Conservation (phyloP, 2,888 invertebrate species). For the Drosophila macrospina region DNA sequence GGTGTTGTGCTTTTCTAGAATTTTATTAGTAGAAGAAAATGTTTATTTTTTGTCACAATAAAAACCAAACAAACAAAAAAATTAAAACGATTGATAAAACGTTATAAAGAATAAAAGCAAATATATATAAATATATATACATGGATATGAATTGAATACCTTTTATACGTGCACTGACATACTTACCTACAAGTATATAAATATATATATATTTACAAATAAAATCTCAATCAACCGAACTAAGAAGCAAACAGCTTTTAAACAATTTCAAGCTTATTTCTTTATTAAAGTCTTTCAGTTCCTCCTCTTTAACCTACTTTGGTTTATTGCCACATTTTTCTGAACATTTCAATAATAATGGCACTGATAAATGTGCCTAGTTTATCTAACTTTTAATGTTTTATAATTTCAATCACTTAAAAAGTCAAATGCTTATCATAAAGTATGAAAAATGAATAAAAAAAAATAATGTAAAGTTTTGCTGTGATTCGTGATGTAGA, state of each 20-base stretch:
- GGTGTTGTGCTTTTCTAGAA: constrained; percentile 85
- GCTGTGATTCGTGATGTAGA: constrained; percentile 82
- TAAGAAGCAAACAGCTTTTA: constrained; percentile 53
- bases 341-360: constrained; percentile 31
- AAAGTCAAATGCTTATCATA: constrained; percentile 63
- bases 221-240: constrained; percentile 69
- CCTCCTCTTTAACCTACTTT: constrained; percentile 15
- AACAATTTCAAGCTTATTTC: constrained; percentile 38
- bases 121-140: constrained; percentile 68
- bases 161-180: constrained; percentile 83
- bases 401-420: constrained; percentile 37
- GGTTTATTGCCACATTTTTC: constrained; percentile 37
- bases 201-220: constrained; percentile 58
- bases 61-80: constrained; percentile 17
- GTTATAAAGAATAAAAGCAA: constrained; percentile 12
- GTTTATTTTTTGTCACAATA: constrained; percentile 79
- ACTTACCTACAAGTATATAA: constrained; percentile 71
- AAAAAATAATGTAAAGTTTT: constrained; percentile 83
- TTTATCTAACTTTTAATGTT: constrained; percentile 21
- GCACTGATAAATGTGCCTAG: constrained; percentile 31
- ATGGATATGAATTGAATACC: constrained; percentile 74
- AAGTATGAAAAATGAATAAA: constrained; percentile 55
- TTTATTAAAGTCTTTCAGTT: constrained; percentile 28
- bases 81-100: constrained; percentile 4
- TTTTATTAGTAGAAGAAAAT: constrained; percentile 80